Evolutionary conservation across 2,888 invertebrate genomes (phyloP), one percentile per base, ranked within the genome.

Genomic region (Drosophila peninsularis): DNA sequence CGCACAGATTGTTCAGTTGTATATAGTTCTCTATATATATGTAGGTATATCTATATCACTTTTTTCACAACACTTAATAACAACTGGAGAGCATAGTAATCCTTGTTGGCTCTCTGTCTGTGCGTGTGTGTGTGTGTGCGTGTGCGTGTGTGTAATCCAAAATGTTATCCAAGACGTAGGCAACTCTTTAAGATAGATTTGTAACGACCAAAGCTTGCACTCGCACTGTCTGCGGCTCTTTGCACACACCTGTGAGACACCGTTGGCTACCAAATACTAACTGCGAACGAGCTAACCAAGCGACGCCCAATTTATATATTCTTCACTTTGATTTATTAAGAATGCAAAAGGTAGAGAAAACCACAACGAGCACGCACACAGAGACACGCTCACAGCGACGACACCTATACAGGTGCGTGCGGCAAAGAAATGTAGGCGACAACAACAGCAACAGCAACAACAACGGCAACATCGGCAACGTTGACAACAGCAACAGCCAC

Each of bases 291-390:
- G 88, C 85, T 82, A 85, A 90, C 89, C 82, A 86, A 85, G 90
- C 82, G 88, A 88, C 89, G 90, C 90, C 91, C 92, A 91, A 92
- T 92, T 92, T 92, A 92, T 92, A 92, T 92, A 92, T 92, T 92
- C 92, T 91, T 91, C 91, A 90, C 90, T 90, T 90, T 90, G 92
- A 92, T 92, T 92, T 92, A 91, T 92, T 92, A 92, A 91, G 91
- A 92, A 92, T 92, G 92, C 92, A 91, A 91, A 87, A 91, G 91
- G 91, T 90, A 90, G 91, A 91, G 90, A 84, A 87, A 82, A 80
- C 61, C 56, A 47, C 66, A 71, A 49, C 37, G 54, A 54, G 45
- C 68, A 57, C 58, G 17, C 64, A 27, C 63, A 50, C 27, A 58
- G 58, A 54, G 57, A 49, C 61, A 27, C 39, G 49, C 50, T 30